Conservation (phyloP, 1,140 invertebrate species). For the Lucilia sericata region DNA sequence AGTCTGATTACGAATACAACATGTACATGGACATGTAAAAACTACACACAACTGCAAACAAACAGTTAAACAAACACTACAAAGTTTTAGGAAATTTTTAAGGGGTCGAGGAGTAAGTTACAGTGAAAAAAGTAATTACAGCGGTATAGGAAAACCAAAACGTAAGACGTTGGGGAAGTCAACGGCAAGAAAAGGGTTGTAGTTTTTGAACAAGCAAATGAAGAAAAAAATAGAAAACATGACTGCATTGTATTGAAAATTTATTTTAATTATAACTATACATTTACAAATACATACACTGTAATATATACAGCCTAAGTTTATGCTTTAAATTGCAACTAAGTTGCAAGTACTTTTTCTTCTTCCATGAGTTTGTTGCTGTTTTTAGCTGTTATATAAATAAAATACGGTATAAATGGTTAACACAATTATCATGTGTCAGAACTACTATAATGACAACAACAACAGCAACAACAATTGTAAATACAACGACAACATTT, state of each 20-base stretch:
- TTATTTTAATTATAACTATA: conserved; percentile 39
- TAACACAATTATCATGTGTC: conserved; percentile 44
- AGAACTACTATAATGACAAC: conserved; percentile 12
- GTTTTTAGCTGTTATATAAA: neutral
- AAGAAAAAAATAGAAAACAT: neutral
- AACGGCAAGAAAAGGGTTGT: neutral
- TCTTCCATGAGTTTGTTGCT: neutral
- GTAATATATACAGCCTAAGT: conserved; percentile 4
- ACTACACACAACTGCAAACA: neutral
- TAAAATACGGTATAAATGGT: conserved; percentile 26
- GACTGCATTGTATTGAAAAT: conserved; percentile 37
- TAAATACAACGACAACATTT: neutral
- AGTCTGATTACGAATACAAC: conserved; percentile 45
- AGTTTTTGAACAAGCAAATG: neutral
- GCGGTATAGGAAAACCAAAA: neutral
- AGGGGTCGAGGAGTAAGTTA: neutral
- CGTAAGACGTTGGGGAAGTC: neutral
- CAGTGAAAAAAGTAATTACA: conserved; percentile 28
- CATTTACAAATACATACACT: neutral
- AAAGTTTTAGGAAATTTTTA: neutral
- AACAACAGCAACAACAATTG: neutral
- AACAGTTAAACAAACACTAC: neutral
- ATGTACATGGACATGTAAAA: conserved; percentile 14
- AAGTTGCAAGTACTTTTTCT: neutral
- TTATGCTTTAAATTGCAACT: neutral